These are phyloP conservation scores for Stictonetta naevosa DNA, from an alignment of 2,113 vertebrate genomes.

Conservation along the genomic window DNA sequence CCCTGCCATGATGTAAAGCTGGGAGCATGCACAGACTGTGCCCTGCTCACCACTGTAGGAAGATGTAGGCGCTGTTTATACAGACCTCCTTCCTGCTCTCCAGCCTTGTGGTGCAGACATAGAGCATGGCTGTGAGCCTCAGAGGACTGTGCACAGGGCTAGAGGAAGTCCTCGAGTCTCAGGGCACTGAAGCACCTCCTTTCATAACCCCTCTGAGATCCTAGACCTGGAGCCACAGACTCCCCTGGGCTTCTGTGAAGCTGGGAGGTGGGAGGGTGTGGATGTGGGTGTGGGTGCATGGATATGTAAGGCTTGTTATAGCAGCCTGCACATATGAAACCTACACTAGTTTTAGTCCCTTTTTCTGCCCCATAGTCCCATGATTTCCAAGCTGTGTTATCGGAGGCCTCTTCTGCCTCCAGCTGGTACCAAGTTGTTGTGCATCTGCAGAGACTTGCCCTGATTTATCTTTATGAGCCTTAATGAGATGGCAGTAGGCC, in stretches of 20 bases:
- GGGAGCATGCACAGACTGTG: background rate
- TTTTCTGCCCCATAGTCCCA: background rate
- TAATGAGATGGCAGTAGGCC: background rate
- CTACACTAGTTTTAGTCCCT: background rate
- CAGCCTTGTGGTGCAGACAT: background rate
- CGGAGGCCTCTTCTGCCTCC: background rate
- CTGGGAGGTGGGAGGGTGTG: background rate
- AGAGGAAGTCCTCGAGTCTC: background rate
- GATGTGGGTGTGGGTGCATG: too few species aligned
- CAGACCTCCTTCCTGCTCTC: background rate
- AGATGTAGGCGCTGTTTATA: background rate
- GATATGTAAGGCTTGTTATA: background rate
- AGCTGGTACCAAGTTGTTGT: background rate
- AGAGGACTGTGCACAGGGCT: background rate
- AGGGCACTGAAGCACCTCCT: background rate
- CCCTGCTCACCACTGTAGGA: background rate
- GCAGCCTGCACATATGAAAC: background rate
- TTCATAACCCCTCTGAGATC: background rate
- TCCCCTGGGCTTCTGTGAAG: background rate
- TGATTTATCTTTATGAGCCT: background rate
- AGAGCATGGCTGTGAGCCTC: background rate
- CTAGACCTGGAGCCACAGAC: background rate
- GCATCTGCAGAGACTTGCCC: background rate
- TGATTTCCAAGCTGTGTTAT: background rate
- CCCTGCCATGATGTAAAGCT: fast-evolving